A percentile compares a stretch with the other conserved stretches of the same genome.
Conservation (phyloP, 2,888 invertebrate species). For the Macrophya annulata region DNA sequence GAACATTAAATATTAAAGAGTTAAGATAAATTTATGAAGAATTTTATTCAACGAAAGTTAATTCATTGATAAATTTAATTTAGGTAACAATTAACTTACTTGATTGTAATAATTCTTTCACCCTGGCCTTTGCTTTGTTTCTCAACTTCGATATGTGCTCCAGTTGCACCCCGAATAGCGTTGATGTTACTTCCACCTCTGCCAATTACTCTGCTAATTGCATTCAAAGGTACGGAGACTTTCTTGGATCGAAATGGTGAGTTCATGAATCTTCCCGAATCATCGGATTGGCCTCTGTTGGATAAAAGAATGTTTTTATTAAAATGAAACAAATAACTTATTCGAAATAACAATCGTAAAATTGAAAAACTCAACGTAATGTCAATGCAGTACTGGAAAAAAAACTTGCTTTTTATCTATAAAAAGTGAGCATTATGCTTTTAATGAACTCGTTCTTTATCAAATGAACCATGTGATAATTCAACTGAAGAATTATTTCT, state of each 20-base stretch:
- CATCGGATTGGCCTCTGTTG: constrained; percentile 76
- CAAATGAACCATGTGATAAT: too few species aligned
- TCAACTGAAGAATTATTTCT: too few species aligned
- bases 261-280: constrained; percentile 78
- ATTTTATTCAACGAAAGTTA: not conserved
- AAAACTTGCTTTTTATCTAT: too few species aligned
- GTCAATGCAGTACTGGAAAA: too few species aligned
- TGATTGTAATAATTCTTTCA: constrained; percentile 97
- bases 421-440: too few species aligned
- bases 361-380: not conserved
- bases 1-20: constrained; percentile 53
- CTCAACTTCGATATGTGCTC: constrained; percentile 99
- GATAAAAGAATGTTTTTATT: constrained; percentile 37
- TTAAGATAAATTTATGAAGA: not conserved
- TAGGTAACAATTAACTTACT: constrained; percentile 81
- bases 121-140: constrained; percentile 97
- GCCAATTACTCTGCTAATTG: constrained; percentile 98
- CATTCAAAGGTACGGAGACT: constrained; percentile 96
- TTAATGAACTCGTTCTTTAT: not conserved
- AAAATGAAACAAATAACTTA: not conserved
- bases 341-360: not conserved
- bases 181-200: constrained; percentile 99
- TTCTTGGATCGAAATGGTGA: constrained; percentile 90
- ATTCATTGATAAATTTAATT: not conserved
- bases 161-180: constrained; percentile 97